Evolutionary conservation across 2,797 vertebrate species (phyloP).

Genomic region (Xiphophorus birchmanni): DNA sequence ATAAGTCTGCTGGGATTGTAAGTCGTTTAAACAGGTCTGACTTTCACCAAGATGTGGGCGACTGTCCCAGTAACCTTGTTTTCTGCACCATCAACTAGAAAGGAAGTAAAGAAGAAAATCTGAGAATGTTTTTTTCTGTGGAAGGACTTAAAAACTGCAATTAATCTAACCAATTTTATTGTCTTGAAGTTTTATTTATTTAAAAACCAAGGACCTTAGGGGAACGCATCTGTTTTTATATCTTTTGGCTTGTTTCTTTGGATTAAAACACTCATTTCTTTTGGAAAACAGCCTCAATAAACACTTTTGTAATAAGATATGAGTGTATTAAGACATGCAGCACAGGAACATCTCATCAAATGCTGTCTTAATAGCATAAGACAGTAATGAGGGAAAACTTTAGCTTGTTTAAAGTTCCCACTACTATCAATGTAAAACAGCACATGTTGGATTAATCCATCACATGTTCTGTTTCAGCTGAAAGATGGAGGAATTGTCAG

Average conservation of each 20-base stretch:
- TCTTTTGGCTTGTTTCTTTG: conserved; percentile 40
- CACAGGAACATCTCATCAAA: conserved; percentile 48
- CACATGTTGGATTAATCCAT: conserved; percentile 68
- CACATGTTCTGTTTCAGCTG: conserved; percentile 23
- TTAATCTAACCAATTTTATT: conserved; percentile 39
- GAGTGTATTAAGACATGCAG: conserved; percentile 42
- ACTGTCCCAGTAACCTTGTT: conserved; percentile 63
- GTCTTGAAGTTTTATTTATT: conserved; percentile 29
- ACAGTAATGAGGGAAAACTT: conserved; percentile 19
- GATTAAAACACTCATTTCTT: conserved; percentile 28
- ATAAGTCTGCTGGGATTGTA: conserved; percentile 52
- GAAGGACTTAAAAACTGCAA: conserved; percentile 24
- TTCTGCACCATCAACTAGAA: conserved; percentile 43
- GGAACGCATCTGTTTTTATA: conserved; percentile 51
- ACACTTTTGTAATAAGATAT: conserved; percentile 52
- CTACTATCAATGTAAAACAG: conserved; percentile 16
- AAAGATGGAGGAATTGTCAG: conserved; percentile 59
- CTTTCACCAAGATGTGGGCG: conserved; percentile 65
- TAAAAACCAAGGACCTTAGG: conserved; percentile 32
- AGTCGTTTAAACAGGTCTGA: conserved; percentile 59
- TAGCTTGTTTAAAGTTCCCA: conserved; percentile 42
- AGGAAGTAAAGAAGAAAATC: conserved; percentile 44
- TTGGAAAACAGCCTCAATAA: conserved; percentile 35
- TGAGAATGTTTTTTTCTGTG: conserved; percentile 21
- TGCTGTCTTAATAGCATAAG: conserved; percentile 40